Conservation (phyloP, 2,888 invertebrate species). For the Portevinia maculata region DNA sequence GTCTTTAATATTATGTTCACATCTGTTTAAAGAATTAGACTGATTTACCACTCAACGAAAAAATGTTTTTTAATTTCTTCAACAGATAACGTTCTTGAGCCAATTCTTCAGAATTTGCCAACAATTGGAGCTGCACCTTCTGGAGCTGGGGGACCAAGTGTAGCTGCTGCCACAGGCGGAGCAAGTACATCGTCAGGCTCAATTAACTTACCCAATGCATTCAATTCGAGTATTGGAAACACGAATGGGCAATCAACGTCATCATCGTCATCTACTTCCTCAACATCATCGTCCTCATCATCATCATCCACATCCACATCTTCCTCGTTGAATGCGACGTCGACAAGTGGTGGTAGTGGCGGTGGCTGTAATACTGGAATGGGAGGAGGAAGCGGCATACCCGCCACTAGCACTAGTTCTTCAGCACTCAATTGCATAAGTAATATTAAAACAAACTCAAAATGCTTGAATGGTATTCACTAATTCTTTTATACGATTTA, state of each 20-base stretch:
- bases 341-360: slow-evolving; percentile 41
- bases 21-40: no score
- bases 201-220: slow-evolving; percentile 61
- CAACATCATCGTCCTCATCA: slow-evolving; percentile 61
- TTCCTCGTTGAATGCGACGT: slow-evolving; percentile 68
- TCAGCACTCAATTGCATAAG: slow-evolving; percentile 71
- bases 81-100: slow-evolving; percentile 84
- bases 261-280: slow-evolving; percentile 62
- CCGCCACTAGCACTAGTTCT: slow-evolving; percentile 66
- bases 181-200: slow-evolving; percentile 67
- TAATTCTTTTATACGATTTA: background rate
- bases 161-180: slow-evolving; percentile 69
- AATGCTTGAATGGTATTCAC: background rate
- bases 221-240: slow-evolving; percentile 70
- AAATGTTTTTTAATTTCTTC: background rate
- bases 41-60: background rate
- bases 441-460: slow-evolving; percentile 13
- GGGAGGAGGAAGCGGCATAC: slow-evolving; percentile 44
- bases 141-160: slow-evolving; percentile 75
- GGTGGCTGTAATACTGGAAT: slow-evolving; percentile 33
- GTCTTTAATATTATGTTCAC: no score
- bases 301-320: slow-evolving; percentile 70
- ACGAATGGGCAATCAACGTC: slow-evolving; percentile 67
- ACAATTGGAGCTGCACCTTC: slow-evolving; percentile 81
- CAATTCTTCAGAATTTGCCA: slow-evolving; percentile 87